Conservation (phyloP, 2,888 invertebrate species). For the Drosophila pseudotalamancana region DNA sequence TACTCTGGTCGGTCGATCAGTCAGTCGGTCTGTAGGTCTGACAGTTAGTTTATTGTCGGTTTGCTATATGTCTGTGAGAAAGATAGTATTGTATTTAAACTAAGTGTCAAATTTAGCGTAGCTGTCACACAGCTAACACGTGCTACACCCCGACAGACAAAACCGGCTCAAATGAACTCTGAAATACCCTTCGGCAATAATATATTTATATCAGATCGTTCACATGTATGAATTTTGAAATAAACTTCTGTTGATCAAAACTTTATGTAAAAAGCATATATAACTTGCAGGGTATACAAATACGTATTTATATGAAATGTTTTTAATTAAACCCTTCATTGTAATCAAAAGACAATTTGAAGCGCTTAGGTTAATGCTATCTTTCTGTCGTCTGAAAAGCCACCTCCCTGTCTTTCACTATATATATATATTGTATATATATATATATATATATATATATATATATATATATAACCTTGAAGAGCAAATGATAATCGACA, state of each 20-base stretch:
- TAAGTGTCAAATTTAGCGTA: conserved; percentile 75
- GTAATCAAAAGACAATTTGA: conserved; percentile 30
- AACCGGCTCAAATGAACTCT: too few species aligned
- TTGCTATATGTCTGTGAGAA: conserved; percentile 6
- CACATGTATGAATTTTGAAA: too few species aligned
- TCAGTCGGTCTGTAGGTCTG: neutral
- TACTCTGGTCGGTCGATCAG: conserved; percentile 8
- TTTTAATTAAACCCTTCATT: conserved; percentile 21
- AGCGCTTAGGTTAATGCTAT: conserved; percentile 28
- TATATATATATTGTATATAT: too few species aligned
- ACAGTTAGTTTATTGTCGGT: conserved; percentile 33
- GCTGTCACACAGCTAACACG: conserved; percentile 67
- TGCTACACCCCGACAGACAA: conserved; percentile 25
- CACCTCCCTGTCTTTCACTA: neutral
- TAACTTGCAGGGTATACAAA: conserved; percentile 8
- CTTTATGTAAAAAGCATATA: too few species aligned
- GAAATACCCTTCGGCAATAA: conserved; percentile 1
- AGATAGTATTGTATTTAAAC: conserved; percentile 48
- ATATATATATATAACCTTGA: too few species aligned
- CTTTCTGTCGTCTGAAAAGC: conserved; percentile 1
- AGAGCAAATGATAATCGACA: too few species aligned
- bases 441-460: too few species aligned
- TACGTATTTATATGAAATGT: neutral
- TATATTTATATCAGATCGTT: neutral
- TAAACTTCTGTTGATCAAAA: neutral